Percentiles rank a stretch among this genome's conserved stretches.
phyloP scores from a whole-genome alignment of 1,140 invertebrate species.

The Belonocnema kinseyi region DNA sequence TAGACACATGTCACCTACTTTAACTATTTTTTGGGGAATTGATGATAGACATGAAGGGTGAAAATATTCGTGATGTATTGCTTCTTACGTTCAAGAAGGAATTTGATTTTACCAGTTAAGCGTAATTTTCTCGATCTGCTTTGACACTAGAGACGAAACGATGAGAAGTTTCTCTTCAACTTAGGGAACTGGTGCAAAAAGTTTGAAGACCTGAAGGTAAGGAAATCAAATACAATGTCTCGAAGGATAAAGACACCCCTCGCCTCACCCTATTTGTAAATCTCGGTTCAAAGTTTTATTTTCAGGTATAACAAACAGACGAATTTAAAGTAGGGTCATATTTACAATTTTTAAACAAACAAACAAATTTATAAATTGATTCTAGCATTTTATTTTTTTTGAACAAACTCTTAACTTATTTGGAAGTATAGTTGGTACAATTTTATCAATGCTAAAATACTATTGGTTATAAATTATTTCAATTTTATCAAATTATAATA shows the following conservation, averaged over 20 bases:
- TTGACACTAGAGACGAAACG: background rate
- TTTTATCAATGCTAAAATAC: too few relatives aligned
- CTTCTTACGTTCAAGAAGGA: background rate
- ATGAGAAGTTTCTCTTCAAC: background rate
- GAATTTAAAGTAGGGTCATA: background rate
- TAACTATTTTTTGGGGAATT: too few relatives aligned
- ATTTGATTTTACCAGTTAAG: background rate
- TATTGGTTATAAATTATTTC: too few relatives aligned
- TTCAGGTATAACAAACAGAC: background rate
- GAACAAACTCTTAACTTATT: too few relatives aligned
- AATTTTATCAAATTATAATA: too few relatives aligned
- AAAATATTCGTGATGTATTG: background rate
- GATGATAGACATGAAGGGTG: background rate
- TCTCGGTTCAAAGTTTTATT: background rate
- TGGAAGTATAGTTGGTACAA: too few relatives aligned
- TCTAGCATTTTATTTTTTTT: too few relatives aligned
- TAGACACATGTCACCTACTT: too few relatives aligned
- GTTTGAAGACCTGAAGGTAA: background rate
- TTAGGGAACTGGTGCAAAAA: background rate
- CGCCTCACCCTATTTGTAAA: background rate
- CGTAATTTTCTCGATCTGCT: slow-evolving; percentile 2
- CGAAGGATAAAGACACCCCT: slow-evolving; percentile 4
- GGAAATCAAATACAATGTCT: slow-evolving; percentile 16
- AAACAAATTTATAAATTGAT: background rate
- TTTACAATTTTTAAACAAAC: too few relatives aligned